phyloP scores from a whole-genome alignment of 2,113 vertebrate genomes.

The Charadrius vociferus region DNA sequence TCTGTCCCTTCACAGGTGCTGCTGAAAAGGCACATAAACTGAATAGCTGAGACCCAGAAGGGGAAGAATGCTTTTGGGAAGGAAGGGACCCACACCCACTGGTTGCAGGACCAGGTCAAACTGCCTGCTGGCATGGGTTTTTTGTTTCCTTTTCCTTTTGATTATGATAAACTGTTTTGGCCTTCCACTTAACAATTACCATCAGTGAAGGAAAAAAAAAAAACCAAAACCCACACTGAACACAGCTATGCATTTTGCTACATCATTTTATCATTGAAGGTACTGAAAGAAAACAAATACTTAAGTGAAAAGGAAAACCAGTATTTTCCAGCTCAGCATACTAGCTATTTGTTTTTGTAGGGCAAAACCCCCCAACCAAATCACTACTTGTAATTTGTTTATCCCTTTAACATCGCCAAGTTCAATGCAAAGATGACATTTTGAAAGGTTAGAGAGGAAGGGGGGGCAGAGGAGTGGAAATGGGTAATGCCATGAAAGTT shows the following conservation, averaged over 20 bases:
- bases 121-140: neutral
- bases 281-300: neutral
- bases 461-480: neutral
- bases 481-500: neutral
- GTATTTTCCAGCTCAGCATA: neutral
- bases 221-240: fast-evolving
- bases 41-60: neutral
- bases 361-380: neutral
- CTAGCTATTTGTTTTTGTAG: neutral
- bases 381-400: neutral
- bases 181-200: neutral
- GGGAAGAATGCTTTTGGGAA: slow-evolving; percentile 13
- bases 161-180: slow-evolving; percentile 9
- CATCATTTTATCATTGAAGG: neutral
- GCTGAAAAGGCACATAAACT: neutral
- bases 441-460: neutral
- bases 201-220: neutral
- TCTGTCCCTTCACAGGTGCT: slow-evolving; percentile 7
- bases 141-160: slow-evolving; percentile 45
- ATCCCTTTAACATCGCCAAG: neutral
- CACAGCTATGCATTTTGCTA: neutral
- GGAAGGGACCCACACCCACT: slow-evolving; percentile 39
- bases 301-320: neutral
- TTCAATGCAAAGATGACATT: slow-evolving; percentile 11
- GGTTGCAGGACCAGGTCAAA: slow-evolving; percentile 2